These are phyloP conservation scores for Melanotaenia maccullochi DNA, from an alignment of 2,797 vertebrate species.

Conservation along the genomic window DNA sequence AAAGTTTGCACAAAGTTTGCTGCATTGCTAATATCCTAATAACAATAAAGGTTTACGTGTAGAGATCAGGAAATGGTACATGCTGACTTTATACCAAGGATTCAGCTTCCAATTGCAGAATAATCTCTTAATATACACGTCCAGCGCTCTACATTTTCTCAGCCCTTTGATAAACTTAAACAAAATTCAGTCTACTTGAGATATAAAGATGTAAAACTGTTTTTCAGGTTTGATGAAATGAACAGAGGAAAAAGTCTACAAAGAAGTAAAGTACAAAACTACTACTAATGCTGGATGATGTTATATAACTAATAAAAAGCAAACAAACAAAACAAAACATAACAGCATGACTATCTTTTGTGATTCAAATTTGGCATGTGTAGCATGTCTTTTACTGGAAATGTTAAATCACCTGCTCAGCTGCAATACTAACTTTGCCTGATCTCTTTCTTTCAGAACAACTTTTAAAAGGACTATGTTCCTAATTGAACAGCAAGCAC, in stretches of 20 bases:
- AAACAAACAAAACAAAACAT: not conserved
- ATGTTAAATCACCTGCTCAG: slow-evolving; percentile 12
- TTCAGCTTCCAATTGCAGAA: not conserved
- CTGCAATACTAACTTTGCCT: slow-evolving; percentile 24
- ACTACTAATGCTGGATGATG: slow-evolving; percentile 11
- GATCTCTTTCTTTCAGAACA: slow-evolving; percentile 1
- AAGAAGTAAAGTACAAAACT: slow-evolving; percentile 52
- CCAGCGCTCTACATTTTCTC: not conserved
- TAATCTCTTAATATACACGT: not conserved
- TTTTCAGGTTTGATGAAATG: slow-evolving; percentile 57
- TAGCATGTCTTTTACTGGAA: slow-evolving; percentile 37
- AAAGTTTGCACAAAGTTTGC: slow-evolving; percentile 2
- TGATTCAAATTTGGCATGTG: slow-evolving; percentile 35
- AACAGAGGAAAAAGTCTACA: slow-evolving; percentile 27
- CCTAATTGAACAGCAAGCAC: not conserved
- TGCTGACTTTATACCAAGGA: not conserved
- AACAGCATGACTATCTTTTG: slow-evolving; percentile 47
- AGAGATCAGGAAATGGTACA: not conserved
- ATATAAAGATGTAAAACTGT: slow-evolving; percentile 47
- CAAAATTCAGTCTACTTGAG: slow-evolving; percentile 5
- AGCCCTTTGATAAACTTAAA: not conserved
- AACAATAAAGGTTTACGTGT: not conserved
- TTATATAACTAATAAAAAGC: slow-evolving; percentile 29
- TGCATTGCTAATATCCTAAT: not conserved
- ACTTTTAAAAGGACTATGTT: slow-evolving; percentile 2